These are phyloP conservation scores for Zoanthus sansibaricus DNA, from an alignment of 92 coral and sea anemone species.

Conservation along the genomic window DNA sequence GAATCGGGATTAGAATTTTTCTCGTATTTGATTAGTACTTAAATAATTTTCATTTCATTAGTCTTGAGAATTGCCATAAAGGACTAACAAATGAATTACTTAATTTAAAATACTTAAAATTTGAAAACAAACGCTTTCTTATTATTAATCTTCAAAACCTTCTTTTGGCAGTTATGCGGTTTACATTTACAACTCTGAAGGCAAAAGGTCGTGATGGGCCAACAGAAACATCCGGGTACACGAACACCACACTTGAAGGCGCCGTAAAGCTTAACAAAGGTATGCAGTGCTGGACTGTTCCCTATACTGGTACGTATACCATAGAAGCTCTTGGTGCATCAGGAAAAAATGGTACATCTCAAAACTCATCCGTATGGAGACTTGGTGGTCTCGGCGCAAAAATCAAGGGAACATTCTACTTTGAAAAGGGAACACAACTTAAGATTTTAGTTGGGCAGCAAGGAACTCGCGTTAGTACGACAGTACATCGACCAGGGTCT, in stretches of 20 bases:
- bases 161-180: constrained; percentile 2
- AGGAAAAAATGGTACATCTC: constrained; percentile 77
- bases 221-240: constrained; percentile 52
- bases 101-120: too few relatives aligned
- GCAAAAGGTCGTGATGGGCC: constrained; percentile 73
- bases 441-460: constrained; percentile 82
- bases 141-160: not conserved
- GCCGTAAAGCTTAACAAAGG: constrained; percentile 64
- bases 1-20: too few relatives aligned
- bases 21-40: too few relatives aligned
- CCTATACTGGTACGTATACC: constrained; percentile 70
- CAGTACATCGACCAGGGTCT: constrained; percentile 63
- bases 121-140: too few relatives aligned
- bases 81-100: too few relatives aligned
- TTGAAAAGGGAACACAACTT: constrained; percentile 57
- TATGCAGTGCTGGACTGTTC: constrained; percentile 75
- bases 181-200: constrained; percentile 66
- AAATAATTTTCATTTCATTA: too few relatives aligned
- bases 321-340: constrained; percentile 85
- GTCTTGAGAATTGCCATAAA: too few relatives aligned
- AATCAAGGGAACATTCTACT: constrained; percentile 69
- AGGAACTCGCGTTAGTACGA: constrained; percentile 43
- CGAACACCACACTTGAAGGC: constrained; percentile 76
- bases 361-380: constrained; percentile 32
- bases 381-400: constrained; percentile 83